A percentile compares a stretch with the other conserved stretches of the same genome.
phyloP scores from a whole-genome alignment of 1,140 invertebrate species.

The Magallana ariakensis region DNA sequence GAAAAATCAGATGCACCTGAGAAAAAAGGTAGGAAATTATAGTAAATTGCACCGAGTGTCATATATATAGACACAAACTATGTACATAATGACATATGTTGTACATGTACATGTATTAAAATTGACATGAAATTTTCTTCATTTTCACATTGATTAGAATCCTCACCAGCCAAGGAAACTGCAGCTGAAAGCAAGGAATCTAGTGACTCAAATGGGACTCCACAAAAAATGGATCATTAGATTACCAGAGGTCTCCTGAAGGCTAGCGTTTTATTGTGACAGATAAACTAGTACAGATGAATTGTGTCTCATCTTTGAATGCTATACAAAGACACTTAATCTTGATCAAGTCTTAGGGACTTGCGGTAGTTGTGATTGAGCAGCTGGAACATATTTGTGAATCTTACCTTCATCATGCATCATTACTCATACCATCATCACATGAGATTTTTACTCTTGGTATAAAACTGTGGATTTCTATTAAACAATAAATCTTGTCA shows the following conservation, averaged over 20 bases:
- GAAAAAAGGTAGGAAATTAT: constrained; percentile 64
- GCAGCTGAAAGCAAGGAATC: constrained; percentile 42
- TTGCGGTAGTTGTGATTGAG: no score
- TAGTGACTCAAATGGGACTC: neutral
- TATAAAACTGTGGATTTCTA: no score
- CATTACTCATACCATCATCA: no score
- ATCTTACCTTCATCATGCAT: no score
- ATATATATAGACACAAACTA: neutral
- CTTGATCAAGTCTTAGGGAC: no score
- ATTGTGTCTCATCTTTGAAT: no score
- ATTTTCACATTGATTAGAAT: neutral
- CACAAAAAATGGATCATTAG: constrained; percentile 51
- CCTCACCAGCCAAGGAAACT: constrained; percentile 35
- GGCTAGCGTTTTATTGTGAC: neutral
- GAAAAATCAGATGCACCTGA: constrained; percentile 62
- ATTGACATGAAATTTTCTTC: neutral
- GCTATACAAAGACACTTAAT: no score
- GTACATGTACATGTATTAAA: no score
- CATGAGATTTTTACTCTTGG: no score
- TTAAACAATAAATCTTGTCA: no score
- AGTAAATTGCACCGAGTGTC: neutral
- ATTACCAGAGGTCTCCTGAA: neutral
- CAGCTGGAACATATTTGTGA: no score
- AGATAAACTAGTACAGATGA: neutral
- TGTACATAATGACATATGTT: neutral